Evolutionary conservation across 2,797 vertebrate genomes (phyloP), one percentile per base, ranked within the genome.

Genomic region (Artibeus jamaicensis): DNA sequence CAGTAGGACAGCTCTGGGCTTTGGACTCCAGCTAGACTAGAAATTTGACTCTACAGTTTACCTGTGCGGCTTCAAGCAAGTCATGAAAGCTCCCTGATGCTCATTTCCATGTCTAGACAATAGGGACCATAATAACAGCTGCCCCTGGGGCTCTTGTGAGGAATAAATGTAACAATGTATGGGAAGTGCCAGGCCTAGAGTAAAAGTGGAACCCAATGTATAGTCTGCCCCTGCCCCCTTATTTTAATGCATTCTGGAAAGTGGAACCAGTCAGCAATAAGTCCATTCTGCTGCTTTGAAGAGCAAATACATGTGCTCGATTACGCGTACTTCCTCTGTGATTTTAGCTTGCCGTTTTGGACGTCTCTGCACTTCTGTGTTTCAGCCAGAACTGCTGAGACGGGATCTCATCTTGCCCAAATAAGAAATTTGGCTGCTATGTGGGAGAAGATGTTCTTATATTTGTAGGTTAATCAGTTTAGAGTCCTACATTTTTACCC

Each of bases 371-470:
- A 96, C 59, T 62, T 97, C 67, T 93, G 42, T 44, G 2, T 91
- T 94, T 81, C 46, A 84, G 42, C 5, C 83, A 85, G 48, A 96
- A 94, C 39, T 46, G 93, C 95, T 96, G 93, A 97, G 76, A 77
- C n/a, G 65, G 37, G 15, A 39, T 91, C 85, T n/a, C 15, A 14
- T 88, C 62, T 89, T 50, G 21, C 12, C 86, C 39, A 24, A 74
- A 42, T 82, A 37, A 48, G n/a, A 88, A 82, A 77, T 42, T n/a
- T 65, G 5, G 62, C n/a, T 83, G 34, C 70, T 70, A 88, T 93
- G 81, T 55, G 21, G 37, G 53, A 81, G 57, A 89, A 79, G 29
- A 9, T 4, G 2, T 53, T 85, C 79, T 94, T 83, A 62, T 2
- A 22, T 85, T 77, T 62, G 6, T 7, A 39, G 55, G 21, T 34